Evolutionary conservation across 2,797 vertebrate genomes (phyloP).

Genomic region (Sebastes miniatus): DNA sequence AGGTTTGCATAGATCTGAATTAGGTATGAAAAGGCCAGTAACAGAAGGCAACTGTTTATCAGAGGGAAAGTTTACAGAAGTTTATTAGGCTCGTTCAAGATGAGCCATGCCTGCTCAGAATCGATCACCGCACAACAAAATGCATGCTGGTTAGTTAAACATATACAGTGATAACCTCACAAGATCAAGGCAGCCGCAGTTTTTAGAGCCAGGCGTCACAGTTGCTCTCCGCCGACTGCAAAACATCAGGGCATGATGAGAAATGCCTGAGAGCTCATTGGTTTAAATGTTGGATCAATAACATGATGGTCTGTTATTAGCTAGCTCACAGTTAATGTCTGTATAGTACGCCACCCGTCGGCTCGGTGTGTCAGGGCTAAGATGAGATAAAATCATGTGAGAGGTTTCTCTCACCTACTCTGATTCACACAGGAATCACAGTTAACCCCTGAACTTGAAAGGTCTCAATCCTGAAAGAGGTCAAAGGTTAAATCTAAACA

Average conservation of each 20-base stretch:
- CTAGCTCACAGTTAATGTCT: neutral
- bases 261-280: neutral
- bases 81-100: neutral
- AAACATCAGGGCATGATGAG: neutral
- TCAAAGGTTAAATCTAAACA: neutral
- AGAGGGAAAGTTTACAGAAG: neutral
- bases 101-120: neutral
- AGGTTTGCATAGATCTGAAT: neutral
- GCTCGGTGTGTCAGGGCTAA: no score
- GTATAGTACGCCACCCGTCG: neutral
- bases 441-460: neutral
- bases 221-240: neutral
- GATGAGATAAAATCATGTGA: neutral
- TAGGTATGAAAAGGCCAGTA: neutral
- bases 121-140: neutral
- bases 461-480: neutral
- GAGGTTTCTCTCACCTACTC: neutral
- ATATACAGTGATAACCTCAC: neutral
- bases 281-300: neutral
- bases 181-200: neutral
- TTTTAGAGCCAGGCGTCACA: neutral
- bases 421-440: neutral
- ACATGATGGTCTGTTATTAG: neutral
- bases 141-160: neutral
- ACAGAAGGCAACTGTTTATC: neutral